Base-by-base conservation (phyloP, 2,888 invertebrate species). In the Ennomos quercinarius region DNA sequence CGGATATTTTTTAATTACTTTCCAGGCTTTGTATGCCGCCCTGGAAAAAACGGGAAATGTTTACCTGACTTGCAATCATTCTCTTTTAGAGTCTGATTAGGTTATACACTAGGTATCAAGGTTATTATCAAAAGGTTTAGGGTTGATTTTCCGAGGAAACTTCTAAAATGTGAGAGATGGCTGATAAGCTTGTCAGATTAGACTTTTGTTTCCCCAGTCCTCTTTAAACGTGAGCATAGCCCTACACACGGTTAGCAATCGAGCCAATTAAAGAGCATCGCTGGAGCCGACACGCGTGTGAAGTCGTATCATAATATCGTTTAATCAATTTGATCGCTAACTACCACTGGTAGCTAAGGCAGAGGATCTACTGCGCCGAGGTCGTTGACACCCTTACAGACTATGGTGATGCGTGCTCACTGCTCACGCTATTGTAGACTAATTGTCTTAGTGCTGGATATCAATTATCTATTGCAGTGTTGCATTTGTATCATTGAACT, bases 221-320 rank as follows among this genome's bases (percentile, higher is more conserved):
- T 17, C 10, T 45, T 27, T 40, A 37, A 44, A 2, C 27, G 13
- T 17, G 35, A 9, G 27, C 41, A 11, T 50, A 46, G 42, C 55
- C 55, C 50, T 60, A 51, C 44, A 45, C 63, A 44, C 54, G 61
- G 66, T 49, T 64, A 76, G 73, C 81, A 86, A 89, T 90, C 86
- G 87, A 84, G 78, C 72, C 88, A 88, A 89, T 91, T 86, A 88
- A 81, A 87, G 79, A 81, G 82, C 86, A 85, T 86, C 80, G 83
- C 73, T 77, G 74, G 67, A 73, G 72, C 66, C 73, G 69, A 76
- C 78, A 74, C 80, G 82, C 82, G 83, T 80, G 84, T 78, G 69
- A 69, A 77, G 72, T 79, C 72, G 76, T 81, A 86, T 84, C 82
- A 82, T 84, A 84, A 86, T 84, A 87, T 82, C 82, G 76, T 76